phyloP scores from a whole-genome alignment of 2,888 invertebrate species.

The Ormyrus nitidulus region DNA sequence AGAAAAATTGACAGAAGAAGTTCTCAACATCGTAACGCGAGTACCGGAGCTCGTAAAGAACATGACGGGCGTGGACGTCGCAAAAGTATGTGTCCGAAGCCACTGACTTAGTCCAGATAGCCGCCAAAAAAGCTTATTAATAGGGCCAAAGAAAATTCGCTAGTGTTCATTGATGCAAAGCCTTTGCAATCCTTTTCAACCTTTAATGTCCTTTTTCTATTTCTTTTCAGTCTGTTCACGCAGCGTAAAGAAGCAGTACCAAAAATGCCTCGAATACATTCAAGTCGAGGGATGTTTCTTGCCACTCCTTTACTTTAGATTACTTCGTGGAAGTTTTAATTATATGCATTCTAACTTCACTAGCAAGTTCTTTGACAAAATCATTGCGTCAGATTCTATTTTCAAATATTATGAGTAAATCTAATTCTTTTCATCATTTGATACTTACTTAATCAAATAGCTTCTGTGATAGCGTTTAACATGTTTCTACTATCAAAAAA shows the following conservation, averaged over 20 bases:
- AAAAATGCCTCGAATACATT: slow-evolving; percentile 56
- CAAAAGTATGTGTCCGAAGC: slow-evolving; percentile 80
- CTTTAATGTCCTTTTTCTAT: slow-evolving; percentile 50
- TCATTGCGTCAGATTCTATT: slow-evolving; percentile 10
- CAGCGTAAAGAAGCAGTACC: slow-evolving; percentile 67
- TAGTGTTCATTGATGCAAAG: slow-evolving; percentile 25
- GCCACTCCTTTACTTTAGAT: slow-evolving; percentile 44
- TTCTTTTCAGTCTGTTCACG: slow-evolving; percentile 72
- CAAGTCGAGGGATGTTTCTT: slow-evolving; percentile 49
- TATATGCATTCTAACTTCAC: neutral
- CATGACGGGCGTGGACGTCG: slow-evolving; percentile 95
- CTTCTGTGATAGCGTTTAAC: no score
- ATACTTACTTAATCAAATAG: no score
- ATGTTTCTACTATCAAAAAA: no score
- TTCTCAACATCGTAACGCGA: slow-evolving; percentile 93
- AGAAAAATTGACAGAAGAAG: slow-evolving; percentile 95
- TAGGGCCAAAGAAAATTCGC: slow-evolving; percentile 32
- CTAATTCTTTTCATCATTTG: no score
- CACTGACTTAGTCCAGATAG: slow-evolving; percentile 40
- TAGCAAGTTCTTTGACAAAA: neutral
- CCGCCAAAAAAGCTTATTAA: slow-evolving; percentile 30
- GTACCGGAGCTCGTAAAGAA: slow-evolving; percentile 94
- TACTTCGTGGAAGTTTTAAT: slow-evolving; percentile 16
- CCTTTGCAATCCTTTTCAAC: neutral
- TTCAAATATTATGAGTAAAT: no score